Base-by-base conservation (phyloP, 2,888 invertebrate genomes). In the Halictus quadricinctus region DNA sequence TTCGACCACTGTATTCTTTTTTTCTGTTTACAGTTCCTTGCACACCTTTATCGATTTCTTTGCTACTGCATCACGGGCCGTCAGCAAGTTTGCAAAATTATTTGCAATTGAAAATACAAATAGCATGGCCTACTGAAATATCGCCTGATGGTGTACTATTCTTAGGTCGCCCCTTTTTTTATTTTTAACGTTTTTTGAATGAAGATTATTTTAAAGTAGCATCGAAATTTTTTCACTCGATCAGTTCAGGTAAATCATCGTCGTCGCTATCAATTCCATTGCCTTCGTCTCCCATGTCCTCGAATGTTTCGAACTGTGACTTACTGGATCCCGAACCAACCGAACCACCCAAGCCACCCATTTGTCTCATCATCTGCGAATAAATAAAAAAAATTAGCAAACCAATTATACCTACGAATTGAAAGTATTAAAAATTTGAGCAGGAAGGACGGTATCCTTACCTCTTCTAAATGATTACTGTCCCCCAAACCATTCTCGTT, bases 221-320 rank as follows among this genome's bases (percentile, higher is more conserved):
- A 6, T 84, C 79, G 60, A 66, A 76, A 85, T 46, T 72, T 81
- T 25, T 85, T 89, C 86, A 87, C 21, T 87, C 81, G 12, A 82
- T 48, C 93, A 97, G 95, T 94, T 97, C 97, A 41, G 97, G 97
- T 95, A 97, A 95, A 91, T 97, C 97, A 93, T 97, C 97, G 93
- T 98, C 98, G 93, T 98, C 94, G 79, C 94, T 94, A 81, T 94
- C 94, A 21, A 88, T 83, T 66, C 72, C 90, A 10, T 92, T 98
- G 2, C 97, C 97, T 93, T 97, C 98, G 75, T 96, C 96, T 78
- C 95, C 96, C 75, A 95, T 94, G 89, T 96, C 96, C 90, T 97
- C 97, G 97, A 95, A 93, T 97, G 21, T 12, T 13, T 97, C 97
- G 90, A 98, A 97, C 89, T 96, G 96, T 80, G 97, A 97, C 95